Percentiles rank a stretch among this genome's conserved stretches.
Evolutionary conservation across 1,140 invertebrate genomes (phyloP).

Genomic region (Chymomyza costata): DNA sequence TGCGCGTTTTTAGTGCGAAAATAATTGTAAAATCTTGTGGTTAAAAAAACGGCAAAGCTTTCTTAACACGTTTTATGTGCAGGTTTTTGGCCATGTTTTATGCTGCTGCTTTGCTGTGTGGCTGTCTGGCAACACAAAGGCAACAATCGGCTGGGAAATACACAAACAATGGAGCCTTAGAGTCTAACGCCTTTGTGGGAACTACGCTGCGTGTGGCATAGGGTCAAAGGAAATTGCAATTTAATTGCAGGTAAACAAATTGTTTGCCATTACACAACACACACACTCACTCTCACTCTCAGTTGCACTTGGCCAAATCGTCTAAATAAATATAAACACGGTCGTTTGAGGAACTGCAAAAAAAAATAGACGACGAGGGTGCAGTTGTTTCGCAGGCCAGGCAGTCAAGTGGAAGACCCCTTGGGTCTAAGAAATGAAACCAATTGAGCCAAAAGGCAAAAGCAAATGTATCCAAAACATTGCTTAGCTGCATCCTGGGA

Average conservation of each 20-base stretch:
- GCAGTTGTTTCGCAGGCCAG: slow-evolving; percentile 49
- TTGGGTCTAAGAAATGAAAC: too few relatives aligned
- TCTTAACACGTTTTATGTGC: too few relatives aligned
- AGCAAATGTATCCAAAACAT: slow-evolving; percentile 59
- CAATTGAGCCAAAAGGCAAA: slow-evolving; percentile 25
- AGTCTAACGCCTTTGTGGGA: slow-evolving; percentile 45
- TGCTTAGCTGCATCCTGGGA: neutral
- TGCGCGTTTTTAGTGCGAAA: slow-evolving; percentile 64
- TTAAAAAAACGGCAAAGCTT: slow-evolving; percentile 48
- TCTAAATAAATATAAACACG: slow-evolving; percentile 4
- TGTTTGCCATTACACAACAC: slow-evolving; percentile 47
- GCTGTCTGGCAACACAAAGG: slow-evolving; percentile 34
- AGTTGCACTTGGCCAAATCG: neutral
- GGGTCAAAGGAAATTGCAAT: slow-evolving; percentile 63
- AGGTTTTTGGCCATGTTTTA: too few relatives aligned
- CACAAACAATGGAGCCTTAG: slow-evolving; percentile 39
- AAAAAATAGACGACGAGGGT: too few relatives aligned
- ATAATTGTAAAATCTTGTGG: slow-evolving; percentile 56
- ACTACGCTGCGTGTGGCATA: slow-evolving; percentile 57
- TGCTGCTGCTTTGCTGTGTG: neutral
- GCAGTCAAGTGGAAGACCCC: slow-evolving; percentile 53
- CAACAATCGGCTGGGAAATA: too few relatives aligned
- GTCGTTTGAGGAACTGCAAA: too few relatives aligned
- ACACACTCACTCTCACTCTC: slow-evolving; percentile 5
- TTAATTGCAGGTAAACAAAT: slow-evolving; percentile 73